phyloP scores from a whole-genome alignment of 2,797 vertebrate species.

The Parotocinclus haroldoi region DNA sequence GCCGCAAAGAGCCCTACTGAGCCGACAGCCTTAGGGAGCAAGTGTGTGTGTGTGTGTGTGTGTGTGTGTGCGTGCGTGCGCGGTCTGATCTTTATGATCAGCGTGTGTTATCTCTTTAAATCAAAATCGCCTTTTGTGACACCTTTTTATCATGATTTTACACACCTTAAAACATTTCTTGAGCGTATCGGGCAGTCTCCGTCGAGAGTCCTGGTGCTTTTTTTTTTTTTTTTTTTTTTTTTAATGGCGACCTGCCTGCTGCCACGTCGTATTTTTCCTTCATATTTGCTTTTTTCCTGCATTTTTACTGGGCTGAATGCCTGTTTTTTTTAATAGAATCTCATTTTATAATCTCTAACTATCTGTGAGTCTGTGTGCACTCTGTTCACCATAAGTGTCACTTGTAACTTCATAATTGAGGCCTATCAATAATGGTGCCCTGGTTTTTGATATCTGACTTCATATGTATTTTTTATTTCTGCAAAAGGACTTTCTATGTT shows the following conservation, averaged over 20 bases:
- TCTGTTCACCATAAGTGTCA: constrained; percentile 62
- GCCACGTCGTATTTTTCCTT: constrained; percentile 71
- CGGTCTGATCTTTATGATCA: constrained; percentile 36
- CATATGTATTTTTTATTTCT: constrained; percentile 57
- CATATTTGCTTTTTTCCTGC: constrained; percentile 60
- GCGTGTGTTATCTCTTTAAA: constrained; percentile 32
- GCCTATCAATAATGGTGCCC: constrained; percentile 54
- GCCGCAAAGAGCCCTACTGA: constrained; percentile 88
- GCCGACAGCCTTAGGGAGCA: constrained; percentile 33
- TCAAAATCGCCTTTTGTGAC: constrained; percentile 38
- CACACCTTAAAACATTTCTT: constrained; percentile 56
- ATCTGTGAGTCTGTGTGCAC: constrained; percentile 67
- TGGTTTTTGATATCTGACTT: constrained; percentile 53
- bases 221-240: too few relatives aligned
- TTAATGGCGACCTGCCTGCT: constrained; percentile 74
- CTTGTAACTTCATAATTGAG: constrained; percentile 63
- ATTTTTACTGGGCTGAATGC: constrained; percentile 74
- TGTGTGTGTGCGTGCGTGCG: not conserved
- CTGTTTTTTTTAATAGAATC: constrained; percentile 75
- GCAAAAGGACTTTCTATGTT: constrained; percentile 42
- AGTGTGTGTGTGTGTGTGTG: constrained; percentile 5
- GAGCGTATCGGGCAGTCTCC: constrained; percentile 53
- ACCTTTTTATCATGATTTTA: constrained; percentile 40
- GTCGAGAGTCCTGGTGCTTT: constrained; percentile 74
- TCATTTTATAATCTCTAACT: constrained; percentile 78